Conservation (phyloP, 2,888 invertebrate genomes). For the Eurois occulta region DNA sequence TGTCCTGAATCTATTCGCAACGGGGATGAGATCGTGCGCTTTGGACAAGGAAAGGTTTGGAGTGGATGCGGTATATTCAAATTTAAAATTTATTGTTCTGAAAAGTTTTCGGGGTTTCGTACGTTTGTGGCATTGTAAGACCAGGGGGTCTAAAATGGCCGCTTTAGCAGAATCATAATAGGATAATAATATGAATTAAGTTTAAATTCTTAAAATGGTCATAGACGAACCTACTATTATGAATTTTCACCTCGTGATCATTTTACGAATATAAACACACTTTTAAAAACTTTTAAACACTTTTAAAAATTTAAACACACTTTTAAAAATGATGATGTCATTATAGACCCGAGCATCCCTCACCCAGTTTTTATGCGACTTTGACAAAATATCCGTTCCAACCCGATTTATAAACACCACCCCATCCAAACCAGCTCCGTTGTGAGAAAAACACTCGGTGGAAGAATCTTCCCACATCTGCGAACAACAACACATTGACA, state of each 20-base stretch:
- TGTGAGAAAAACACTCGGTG: neutral
- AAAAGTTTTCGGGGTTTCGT: neutral
- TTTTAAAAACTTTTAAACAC: no score
- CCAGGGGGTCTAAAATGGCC: no score
- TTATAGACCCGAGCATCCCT: no score
- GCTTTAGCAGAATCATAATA: no score
- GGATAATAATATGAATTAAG: no score
- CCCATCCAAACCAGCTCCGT: neutral
- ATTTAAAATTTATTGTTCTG: neutral
- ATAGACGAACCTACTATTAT: no score
- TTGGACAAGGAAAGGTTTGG: neutral
- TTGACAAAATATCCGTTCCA: neutral
- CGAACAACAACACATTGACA: constrained; percentile 54
- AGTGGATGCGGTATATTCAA: constrained; percentile 42
- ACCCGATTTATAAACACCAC: neutral
- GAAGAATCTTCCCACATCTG: constrained; percentile 48
- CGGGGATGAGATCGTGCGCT: constrained; percentile 65
- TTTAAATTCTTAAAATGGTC: no score
- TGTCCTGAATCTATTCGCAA: constrained; percentile 72
- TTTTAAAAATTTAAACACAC: no score
- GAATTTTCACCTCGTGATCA: no score
- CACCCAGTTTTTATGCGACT: no score
- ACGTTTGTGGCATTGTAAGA: fast-evolving
- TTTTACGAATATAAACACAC: no score
- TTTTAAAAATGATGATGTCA: no score